Base-by-base conservation (phyloP, 2,797 vertebrate genomes). In the Caiman crocodilus region DNA sequence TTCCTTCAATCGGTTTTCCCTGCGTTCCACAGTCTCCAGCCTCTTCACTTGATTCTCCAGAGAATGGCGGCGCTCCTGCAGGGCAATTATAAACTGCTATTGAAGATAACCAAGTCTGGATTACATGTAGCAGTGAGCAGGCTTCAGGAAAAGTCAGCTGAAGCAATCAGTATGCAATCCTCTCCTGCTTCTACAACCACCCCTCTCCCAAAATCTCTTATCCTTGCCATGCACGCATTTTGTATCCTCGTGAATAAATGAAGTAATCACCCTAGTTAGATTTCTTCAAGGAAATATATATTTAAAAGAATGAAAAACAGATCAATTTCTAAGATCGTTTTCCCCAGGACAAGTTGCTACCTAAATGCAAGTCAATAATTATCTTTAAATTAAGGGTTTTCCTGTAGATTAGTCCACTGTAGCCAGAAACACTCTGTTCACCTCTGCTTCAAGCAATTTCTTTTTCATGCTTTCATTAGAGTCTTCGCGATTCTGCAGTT, bases 21-120 rank as follows among this genome's bases (percentile, higher is more conserved):
- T 98, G n/a, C 99, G 98, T 95, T 99, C 99, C 85, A 99, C 99
- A 61, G 99, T 99, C 98, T 99, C 99, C 94, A 99, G 97, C 91
- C 99, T 98, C 97, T 99, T 99, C 97, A 99, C 99, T 96, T 99
- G 99, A 98, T 99, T 99, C 98, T 99, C 99, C 94, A 99, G 98
- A 94, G 99, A 99, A 98, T 99, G 99, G 94, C 99, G 98, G 13
- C 99, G 99, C 96, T 99, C 99, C 99, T 99, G 97, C 35, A 92
- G 93, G 96, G 96, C 81, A 79, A 93, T 91, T 30, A 85, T 8
- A 15, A 93, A 82, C 80, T 32, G 60, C 65, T 60, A 60, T 64
- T 96, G 87, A 95, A 76, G 76, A 25, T 69, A 80, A 74, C 57
- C 78, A 90, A 8, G 60, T 75, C 67, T 26, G 73, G 67, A 77